These are phyloP conservation scores for Xestia ashworthii DNA, from an alignment of 2,888 invertebrate genomes.

Conservation along the genomic window DNA sequence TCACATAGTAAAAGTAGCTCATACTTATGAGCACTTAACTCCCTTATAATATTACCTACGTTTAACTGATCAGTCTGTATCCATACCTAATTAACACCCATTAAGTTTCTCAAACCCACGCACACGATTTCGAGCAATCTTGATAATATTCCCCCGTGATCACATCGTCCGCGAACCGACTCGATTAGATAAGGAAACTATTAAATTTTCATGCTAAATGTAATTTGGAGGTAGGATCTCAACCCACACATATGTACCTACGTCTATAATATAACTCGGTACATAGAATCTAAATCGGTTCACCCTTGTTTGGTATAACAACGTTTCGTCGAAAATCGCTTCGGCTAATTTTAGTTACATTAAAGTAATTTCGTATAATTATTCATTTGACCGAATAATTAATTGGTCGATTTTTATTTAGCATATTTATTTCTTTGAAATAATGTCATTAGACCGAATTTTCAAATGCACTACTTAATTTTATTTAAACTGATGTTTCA, in stretches of 20 bases:
- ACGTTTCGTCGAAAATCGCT: too few relatives aligned
- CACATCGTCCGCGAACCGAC: slow-evolving; percentile 33
- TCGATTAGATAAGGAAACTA: slow-evolving; percentile 51
- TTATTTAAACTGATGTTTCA: too few relatives aligned
- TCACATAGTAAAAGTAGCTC: background rate
- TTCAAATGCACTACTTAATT: too few relatives aligned
- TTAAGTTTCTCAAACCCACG: slow-evolving; percentile 28
- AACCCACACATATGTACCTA: slow-evolving; percentile 4
- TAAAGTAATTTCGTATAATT: too few relatives aligned
- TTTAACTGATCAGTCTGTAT: background rate
- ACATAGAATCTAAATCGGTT: too few relatives aligned
- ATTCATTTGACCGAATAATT: too few relatives aligned
- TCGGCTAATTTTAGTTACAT: too few relatives aligned
- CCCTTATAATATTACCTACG: background rate
- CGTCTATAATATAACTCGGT: slow-evolving; percentile 10
- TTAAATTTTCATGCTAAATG: slow-evolving; percentile 67
- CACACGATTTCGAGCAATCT: slow-evolving; percentile 46
- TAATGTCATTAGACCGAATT: too few relatives aligned
- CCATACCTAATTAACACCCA: slow-evolving; percentile 10
- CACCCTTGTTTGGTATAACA: too few relatives aligned
- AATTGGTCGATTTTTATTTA: too few relatives aligned
- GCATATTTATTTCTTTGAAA: too few relatives aligned
- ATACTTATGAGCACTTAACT: background rate
- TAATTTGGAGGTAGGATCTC: slow-evolving; percentile 54
- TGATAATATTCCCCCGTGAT: slow-evolving; percentile 57